phyloP scores from a whole-genome alignment of 37 sponge, comb jelly and placozoan species.

The Spongilla lacustris region DNA sequence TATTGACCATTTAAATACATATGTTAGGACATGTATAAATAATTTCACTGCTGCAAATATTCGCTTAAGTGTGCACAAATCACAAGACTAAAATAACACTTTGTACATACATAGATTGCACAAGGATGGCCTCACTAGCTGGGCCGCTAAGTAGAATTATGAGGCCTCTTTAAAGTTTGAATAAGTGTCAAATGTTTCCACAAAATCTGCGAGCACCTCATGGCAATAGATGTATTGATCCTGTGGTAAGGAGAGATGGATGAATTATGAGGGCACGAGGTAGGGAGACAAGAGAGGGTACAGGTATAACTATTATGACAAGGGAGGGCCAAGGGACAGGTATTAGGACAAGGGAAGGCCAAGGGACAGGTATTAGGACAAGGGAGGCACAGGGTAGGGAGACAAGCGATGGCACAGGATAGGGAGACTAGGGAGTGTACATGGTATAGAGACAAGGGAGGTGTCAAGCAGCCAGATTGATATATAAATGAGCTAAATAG shows the following conservation, averaged over 20 bases:
- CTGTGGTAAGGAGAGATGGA: conserved; percentile 22
- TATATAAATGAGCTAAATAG: too few relatives aligned
- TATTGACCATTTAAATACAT: neutral
- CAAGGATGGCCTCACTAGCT: neutral
- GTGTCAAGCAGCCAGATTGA: too few relatives aligned
- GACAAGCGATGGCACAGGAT: too few relatives aligned
- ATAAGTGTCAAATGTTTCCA: conserved; percentile 66
- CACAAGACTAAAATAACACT: neutral
- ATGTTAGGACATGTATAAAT: neutral
- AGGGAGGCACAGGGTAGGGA: too few relatives aligned
- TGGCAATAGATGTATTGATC: conserved; percentile 54
- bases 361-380: too few relatives aligned
- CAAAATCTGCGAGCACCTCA: conserved; percentile 61
- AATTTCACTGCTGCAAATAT: neutral
- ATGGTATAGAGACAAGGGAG: too few relatives aligned
- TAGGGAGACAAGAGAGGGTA: too few relatives aligned
- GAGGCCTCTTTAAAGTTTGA: conserved; percentile 51
- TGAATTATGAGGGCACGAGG: neutral
- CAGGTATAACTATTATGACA: too few relatives aligned
- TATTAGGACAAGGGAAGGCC: too few relatives aligned
- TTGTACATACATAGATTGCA: neutral
- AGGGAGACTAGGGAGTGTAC: too few relatives aligned
- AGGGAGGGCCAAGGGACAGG: too few relatives aligned
- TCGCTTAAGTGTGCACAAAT: neutral
- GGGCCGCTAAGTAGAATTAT: neutral